Conservation (phyloP, 2,888 invertebrate species). For the Tanypteryx hageni region DNA sequence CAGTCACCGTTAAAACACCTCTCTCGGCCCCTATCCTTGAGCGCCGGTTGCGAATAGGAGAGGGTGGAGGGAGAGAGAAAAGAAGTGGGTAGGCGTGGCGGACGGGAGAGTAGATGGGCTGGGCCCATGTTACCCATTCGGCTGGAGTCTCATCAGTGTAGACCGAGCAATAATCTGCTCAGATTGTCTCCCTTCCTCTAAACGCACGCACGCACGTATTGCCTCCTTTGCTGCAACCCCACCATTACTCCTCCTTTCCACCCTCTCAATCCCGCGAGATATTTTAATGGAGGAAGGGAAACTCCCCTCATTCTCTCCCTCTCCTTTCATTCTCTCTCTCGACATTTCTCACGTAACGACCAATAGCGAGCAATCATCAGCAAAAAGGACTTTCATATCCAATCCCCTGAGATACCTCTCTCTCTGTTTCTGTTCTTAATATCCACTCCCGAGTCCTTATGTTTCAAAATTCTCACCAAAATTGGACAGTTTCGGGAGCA, state of each 20-base stretch:
- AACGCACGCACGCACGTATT: not conserved
- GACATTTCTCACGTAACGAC: conserved; percentile 12
- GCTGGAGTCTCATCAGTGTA: not conserved
- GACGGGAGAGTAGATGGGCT: not conserved
- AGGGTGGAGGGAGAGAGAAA: not conserved
- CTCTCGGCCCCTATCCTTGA: not conserved
- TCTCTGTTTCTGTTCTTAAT: not conserved
- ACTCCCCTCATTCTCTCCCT: conserved; percentile 63
- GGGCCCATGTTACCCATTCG: conserved; percentile 15
- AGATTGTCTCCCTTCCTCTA: not conserved
- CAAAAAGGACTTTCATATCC: not conserved
- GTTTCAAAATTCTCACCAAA: not conserved
- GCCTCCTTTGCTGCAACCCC: not conserved
- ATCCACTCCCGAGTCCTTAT: not conserved
- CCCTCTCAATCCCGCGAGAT: conserved; percentile 38
- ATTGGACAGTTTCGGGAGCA: not conserved
- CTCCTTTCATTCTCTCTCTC: conserved; percentile 64
- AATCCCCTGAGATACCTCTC: not conserved
- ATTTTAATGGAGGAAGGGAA: conserved; percentile 42
- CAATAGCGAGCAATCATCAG: conserved; percentile 4
- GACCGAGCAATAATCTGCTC: not conserved
- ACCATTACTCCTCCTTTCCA: not conserved
- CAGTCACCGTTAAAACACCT: not conserved
- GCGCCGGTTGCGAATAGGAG: not conserved
- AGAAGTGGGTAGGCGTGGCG: not conserved